These are phyloP conservation scores for Hydrolagus colliei DNA, from an alignment of 2,797 vertebrate species.

Conservation along the genomic window DNA sequence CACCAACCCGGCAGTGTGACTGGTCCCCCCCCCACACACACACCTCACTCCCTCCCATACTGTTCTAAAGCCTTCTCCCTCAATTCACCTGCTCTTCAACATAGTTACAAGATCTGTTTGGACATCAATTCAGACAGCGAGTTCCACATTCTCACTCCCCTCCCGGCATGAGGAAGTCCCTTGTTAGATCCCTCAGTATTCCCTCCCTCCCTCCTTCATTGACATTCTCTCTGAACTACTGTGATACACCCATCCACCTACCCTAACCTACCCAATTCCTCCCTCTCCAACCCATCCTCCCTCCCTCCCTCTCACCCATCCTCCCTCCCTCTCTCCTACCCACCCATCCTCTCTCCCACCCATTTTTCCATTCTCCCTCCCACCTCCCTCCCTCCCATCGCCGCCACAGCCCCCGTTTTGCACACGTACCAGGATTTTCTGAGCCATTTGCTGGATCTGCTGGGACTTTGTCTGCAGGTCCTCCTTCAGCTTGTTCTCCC, in stretches of 20 bases:
- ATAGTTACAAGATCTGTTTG: too few relatives aligned
- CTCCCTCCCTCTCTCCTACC: constrained; percentile 34
- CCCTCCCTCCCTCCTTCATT: too few relatives aligned
- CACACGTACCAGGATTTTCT: constrained; percentile 91
- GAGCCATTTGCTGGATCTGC: constrained; percentile 97
- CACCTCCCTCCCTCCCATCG: background rate
- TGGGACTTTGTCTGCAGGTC: constrained; percentile 95
- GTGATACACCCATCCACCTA: too few relatives aligned
- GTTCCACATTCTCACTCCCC: too few relatives aligned
- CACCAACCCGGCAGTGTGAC: background rate
- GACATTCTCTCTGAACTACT: too few relatives aligned
- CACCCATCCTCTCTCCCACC: constrained; percentile 36
- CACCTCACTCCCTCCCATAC: background rate
- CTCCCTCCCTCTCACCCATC: constrained; percentile 41
- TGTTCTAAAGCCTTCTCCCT: too few relatives aligned
- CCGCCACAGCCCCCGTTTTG: background rate
- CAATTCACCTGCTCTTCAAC: too few relatives aligned
- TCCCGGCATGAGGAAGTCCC: too few relatives aligned
- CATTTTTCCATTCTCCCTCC: background rate
- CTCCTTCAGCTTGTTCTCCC: constrained; percentile 92
- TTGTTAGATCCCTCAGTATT: too few relatives aligned
- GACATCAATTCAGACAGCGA: too few relatives aligned
- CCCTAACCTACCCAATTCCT: too few relatives aligned
- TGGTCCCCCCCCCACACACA: constrained; percentile 22
- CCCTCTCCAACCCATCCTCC: background rate